Evolutionary conservation across 1,140 invertebrate genomes (phyloP), one percentile per base, ranked within the genome.

Genomic region (Varroa destructor): DNA sequence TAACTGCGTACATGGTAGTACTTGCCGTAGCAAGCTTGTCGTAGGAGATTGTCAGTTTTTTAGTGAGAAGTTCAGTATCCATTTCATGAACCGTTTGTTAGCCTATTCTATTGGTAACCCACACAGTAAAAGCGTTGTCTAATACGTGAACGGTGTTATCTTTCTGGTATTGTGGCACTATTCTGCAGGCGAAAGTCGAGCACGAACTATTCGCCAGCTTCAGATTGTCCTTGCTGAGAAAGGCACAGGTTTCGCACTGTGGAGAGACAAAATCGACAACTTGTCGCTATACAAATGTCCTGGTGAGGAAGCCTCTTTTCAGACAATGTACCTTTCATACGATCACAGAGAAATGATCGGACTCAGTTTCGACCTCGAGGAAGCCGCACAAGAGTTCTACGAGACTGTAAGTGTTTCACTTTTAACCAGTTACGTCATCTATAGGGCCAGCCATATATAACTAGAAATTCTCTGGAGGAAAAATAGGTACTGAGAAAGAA

Each of bases 191-290:
- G 86, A 87, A 74, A 86, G 87, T 0, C 80, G 84, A 71, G 86
- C 88, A 6, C 79, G 89, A 57, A 82, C 85, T 58, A 86, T 88
- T 75, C 81, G 88, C 42, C 84, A 85, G 43, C 86, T 92, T 4
- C 86, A 87, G 73, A 84, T 92, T 40, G 82, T 89, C 1, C 77
- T 92, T 25, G 89, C 89, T 0, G 90, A 92, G 79, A 83, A 88
- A 64, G 89, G 89, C 1, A 89, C 89, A 1, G 89, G 88, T 61
- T 91, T 92, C 78, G 85, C 87, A 43, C 79, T 92, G n/a, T 92
- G 89, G 89, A 83, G 83, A 71, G 89, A 92, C 78, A 85, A 85
- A n/a, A 87, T 92, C 74, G 89, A 85, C 74, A 83, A 84, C 75
- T 76, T 84, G 55, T 82, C 80, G 14, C 80, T 80, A 57, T 86